A percentile compares a stretch with the other conserved stretches of the same genome.
These are phyloP conservation scores for Tyria jacobaeae DNA, from an alignment of 2,888 invertebrate genomes.

Conservation along the genomic window DNA sequence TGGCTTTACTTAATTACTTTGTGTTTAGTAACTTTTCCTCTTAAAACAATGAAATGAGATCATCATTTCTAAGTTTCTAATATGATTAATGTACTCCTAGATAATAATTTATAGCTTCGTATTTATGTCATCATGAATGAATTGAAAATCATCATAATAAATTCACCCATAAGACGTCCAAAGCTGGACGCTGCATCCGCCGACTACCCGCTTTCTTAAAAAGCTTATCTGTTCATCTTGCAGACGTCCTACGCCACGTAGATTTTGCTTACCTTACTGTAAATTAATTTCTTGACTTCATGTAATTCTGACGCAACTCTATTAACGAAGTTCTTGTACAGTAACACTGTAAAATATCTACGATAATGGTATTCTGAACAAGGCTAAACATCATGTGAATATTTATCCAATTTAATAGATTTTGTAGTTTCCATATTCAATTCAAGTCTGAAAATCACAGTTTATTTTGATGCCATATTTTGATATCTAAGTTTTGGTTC, in stretches of 20 bases:
- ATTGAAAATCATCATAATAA: background rate
- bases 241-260: too few species aligned
- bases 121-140: background rate
- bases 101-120: background rate
- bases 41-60: slow-evolving; percentile 7
- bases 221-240: too few species aligned
- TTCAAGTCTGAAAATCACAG: too few species aligned
- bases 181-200: background rate
- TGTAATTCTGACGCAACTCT: too few species aligned
- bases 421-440: too few species aligned
- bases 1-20: slow-evolving; percentile 10
- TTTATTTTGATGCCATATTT: too few species aligned
- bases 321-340: background rate
- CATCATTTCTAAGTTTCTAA: background rate
- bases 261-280: too few species aligned
- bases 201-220: too few species aligned
- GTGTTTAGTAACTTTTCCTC: slow-evolving; percentile 4
- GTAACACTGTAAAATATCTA: background rate
- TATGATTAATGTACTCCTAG: background rate
- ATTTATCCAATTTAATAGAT: too few species aligned
- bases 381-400: background rate
- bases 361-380: background rate
- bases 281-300: too few species aligned
- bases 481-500: too few species aligned
- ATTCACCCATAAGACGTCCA: background rate